These are phyloP conservation scores for Sturnus vulgaris DNA, from an alignment of 2,113 vertebrate species.

Conservation along the genomic window DNA sequence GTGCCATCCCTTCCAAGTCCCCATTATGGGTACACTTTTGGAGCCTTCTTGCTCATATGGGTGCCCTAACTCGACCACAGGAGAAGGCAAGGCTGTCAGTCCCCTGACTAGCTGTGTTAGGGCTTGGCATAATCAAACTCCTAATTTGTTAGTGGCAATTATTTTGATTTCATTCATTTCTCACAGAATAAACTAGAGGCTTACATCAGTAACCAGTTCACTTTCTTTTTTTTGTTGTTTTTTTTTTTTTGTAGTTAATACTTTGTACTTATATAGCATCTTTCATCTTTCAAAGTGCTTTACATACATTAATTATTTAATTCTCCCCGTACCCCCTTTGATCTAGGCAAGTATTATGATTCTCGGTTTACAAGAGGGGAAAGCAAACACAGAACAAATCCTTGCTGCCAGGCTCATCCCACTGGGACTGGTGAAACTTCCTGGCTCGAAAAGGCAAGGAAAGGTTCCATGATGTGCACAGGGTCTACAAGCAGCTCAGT, in stretches of 20 bases:
- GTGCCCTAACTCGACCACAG: not conserved
- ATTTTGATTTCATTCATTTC: not conserved
- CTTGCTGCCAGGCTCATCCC: not conserved
- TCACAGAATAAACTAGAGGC: not conserved
- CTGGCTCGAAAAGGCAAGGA: not conserved
- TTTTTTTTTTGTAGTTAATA: slow-evolving; percentile 21
- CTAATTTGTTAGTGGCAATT: not conserved
- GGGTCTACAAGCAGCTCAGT: not conserved
- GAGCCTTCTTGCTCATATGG: not conserved
- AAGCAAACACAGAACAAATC: not conserved
- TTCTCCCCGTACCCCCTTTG: slow-evolving; percentile 30
- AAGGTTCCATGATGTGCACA: not conserved
- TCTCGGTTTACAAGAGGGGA: slow-evolving; percentile 19
- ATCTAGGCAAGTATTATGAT: slow-evolving; percentile 33
- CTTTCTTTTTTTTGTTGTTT: not conserved
- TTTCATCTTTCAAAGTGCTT: slow-evolving; percentile 66
- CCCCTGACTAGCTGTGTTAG: not conserved
- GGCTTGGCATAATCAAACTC: not conserved
- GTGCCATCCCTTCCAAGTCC: not conserved
- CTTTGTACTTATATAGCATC: slow-evolving; percentile 57
- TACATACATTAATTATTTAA: slow-evolving; percentile 58
- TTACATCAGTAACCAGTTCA: not conserved
- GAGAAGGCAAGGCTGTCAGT: not conserved
- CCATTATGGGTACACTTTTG: rapidly evolving
- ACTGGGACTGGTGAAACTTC: not conserved